Evolutionary conservation across 2,113 vertebrate genomes (phyloP).

Genomic region (Anguilla rostrata): DNA sequence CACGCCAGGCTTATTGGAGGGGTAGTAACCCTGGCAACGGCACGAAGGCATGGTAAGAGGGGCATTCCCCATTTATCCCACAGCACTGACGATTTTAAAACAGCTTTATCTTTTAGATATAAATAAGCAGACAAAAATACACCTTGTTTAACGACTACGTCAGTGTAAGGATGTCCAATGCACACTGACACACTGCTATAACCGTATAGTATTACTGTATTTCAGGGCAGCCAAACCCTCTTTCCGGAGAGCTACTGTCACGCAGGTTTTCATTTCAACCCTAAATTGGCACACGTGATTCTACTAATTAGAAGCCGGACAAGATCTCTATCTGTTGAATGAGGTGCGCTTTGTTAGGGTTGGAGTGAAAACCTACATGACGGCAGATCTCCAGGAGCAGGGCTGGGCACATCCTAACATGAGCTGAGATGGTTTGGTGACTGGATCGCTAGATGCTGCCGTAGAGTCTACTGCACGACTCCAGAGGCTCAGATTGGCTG

Average conservation of each 20-base stretch:
- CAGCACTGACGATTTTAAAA: neutral
- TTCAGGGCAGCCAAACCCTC: too few species aligned
- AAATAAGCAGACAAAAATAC: conserved; percentile 1
- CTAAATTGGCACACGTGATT: too few species aligned
- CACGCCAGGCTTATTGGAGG: conserved; percentile 95
- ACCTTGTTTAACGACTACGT: neutral
- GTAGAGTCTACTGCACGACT: neutral
- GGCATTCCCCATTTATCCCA: neutral
- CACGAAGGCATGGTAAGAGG: conserved; percentile 22
- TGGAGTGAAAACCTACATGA: too few species aligned
- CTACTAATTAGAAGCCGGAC: too few species aligned
- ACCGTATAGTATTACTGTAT: too few species aligned
- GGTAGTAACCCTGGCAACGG: conserved; percentile 86
- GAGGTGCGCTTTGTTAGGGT: too few species aligned
- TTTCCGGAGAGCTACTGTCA: too few species aligned
- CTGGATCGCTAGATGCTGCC: neutral
- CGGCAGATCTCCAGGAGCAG: neutral
- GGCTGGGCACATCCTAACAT: neutral
- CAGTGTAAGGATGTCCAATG: too few species aligned
- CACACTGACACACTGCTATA: too few species aligned
- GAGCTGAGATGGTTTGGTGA: neutral
- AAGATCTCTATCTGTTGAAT: too few species aligned
- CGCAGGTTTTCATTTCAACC: too few species aligned
- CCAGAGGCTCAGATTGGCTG: neutral
- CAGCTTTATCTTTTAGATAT: neutral